Conservation (phyloP, 2,113 vertebrate genomes). For the Thalassarche chlororhynchos region DNA sequence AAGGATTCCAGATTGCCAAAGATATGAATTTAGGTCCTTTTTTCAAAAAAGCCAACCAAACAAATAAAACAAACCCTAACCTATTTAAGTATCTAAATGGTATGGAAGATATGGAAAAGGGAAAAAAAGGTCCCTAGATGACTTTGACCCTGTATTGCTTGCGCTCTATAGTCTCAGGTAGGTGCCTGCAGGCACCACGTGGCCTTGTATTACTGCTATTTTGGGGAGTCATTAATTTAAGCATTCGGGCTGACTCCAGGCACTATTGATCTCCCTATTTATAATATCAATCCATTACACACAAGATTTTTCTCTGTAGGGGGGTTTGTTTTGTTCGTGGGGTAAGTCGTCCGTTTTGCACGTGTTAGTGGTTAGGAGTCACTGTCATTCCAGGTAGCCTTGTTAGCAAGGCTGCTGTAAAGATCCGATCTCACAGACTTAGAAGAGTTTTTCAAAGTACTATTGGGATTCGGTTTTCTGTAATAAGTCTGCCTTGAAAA, state of each 20-base stretch:
- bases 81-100: neutral
- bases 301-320: neutral
- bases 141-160: neutral
- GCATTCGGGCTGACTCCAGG: neutral
- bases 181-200: neutral
- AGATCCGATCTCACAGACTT: neutral
- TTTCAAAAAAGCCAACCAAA: neutral
- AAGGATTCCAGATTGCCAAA: neutral
- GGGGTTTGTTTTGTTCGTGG: neutral
- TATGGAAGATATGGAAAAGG: neutral
- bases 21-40: neutral
- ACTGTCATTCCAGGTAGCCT: neutral
- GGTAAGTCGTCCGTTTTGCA: neutral
- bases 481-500: neutral
- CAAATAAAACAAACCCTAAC: neutral
- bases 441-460: neutral
- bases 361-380: neutral
- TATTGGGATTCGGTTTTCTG: neutral
- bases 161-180: accelerated
- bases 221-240: neutral
- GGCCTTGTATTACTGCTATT: neutral
- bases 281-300: neutral
- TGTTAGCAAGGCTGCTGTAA: neutral
- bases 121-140: too few species aligned
- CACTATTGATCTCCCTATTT: neutral